Conservation (phyloP, 1,140 invertebrate species). For the Pomphorhynchus laevis region DNA sequence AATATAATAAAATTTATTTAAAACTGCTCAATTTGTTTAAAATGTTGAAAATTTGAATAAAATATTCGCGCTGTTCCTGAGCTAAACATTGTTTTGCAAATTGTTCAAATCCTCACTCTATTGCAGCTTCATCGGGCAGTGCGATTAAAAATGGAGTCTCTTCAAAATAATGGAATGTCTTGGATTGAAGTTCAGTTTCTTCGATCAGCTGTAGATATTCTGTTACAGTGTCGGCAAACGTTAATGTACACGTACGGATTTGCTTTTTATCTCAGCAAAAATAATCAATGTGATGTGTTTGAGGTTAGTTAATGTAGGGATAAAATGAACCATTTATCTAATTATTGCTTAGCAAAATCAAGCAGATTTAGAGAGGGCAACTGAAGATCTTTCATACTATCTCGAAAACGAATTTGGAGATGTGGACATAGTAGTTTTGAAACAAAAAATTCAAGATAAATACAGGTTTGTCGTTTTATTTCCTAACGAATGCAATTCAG, state of each 20-base stretch:
- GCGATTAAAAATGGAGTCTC: conserved; percentile 92
- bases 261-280: conserved; percentile 81
- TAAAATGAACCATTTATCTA: neutral
- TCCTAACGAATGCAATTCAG: neutral
- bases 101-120: too few species aligned
- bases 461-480: conserved; percentile 41
- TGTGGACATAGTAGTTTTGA: conserved; percentile 80
- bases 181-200: conserved; percentile 97
- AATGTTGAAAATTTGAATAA: too few species aligned
- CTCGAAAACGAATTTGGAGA: conserved; percentile 81
- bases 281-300: conserved; percentile 93
- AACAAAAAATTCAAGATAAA: conserved; percentile 95
- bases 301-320: conserved; percentile 26
- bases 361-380: conserved; percentile 73
- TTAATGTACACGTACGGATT: conserved; percentile 98
- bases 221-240: conserved; percentile 77
- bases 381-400: conserved; percentile 78
- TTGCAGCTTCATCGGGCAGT: conserved; percentile 24
- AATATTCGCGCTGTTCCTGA: too few species aligned
- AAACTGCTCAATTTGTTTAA: conserved; percentile 10
- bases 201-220: conserved; percentile 78
- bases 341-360: conserved; percentile 40
- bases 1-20: too few species aligned
- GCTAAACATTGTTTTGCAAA: neutral
- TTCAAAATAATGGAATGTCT: conserved; percentile 96